phyloP scores from a whole-genome alignment of 1,140 invertebrate genomes.

The Drosophila sechellia region DNA sequence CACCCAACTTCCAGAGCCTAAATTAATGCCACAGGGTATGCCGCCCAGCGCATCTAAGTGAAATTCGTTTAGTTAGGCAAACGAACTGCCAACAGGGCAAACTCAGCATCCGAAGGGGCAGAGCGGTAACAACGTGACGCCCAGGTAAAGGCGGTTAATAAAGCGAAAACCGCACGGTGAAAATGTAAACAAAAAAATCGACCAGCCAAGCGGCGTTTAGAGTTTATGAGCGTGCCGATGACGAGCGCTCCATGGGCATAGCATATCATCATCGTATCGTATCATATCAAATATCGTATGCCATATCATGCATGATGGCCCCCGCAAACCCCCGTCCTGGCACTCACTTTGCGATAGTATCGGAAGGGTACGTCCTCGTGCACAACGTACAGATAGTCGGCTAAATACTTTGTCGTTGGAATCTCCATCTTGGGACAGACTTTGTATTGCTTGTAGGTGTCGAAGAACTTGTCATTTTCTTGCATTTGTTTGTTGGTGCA shows the following conservation, averaged over 20 bases:
- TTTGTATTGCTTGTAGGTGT: constrained; percentile 77
- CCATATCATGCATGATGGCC: constrained; percentile 51
- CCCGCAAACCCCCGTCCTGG: constrained; percentile 1
- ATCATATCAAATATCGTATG: constrained; percentile 18
- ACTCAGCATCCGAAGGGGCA: constrained; percentile 27
- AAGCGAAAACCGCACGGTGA: constrained; percentile 77
- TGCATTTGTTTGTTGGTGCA: constrained; percentile 75
- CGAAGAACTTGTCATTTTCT: constrained; percentile 84
- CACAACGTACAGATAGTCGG: constrained; percentile 83
- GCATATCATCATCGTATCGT: too few relatives aligned
- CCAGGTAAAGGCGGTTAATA: constrained; percentile 74
- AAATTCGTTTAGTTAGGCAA: constrained; percentile 66
- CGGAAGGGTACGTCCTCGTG: constrained; percentile 84
- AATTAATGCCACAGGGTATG: constrained; percentile 9
- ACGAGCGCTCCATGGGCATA: constrained; percentile 26
- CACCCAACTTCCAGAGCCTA: background rate
- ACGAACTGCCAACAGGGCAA: constrained; percentile 31
- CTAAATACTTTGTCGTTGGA: constrained; percentile 84
- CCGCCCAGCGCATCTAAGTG: constrained; percentile 58
- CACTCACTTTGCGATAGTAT: constrained; percentile 84
- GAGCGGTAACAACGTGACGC: constrained; percentile 54
- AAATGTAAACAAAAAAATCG: constrained; percentile 77
- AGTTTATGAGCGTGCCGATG: constrained; percentile 52
- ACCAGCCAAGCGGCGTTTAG: constrained; percentile 38
- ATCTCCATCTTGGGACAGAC: constrained; percentile 84